phyloP scores from a whole-genome alignment of 2,797 vertebrate genomes.

The Coregonus ussuriensis region DNA sequence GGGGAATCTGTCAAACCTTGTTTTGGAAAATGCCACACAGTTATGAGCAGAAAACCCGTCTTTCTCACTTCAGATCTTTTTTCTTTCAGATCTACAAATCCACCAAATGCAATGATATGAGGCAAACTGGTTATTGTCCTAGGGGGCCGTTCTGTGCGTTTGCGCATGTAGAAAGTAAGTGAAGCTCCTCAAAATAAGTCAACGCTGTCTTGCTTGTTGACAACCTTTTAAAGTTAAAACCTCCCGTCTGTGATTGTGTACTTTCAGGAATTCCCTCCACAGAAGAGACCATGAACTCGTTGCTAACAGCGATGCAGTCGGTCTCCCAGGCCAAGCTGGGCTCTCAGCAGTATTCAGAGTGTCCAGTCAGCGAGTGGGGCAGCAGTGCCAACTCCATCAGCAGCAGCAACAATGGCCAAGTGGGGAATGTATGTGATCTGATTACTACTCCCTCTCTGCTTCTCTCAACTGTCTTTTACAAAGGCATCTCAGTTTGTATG shows the following conservation, averaged over 20 bases:
- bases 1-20: background rate
- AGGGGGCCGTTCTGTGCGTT: conserved; percentile 94
- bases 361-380: conserved; percentile 83
- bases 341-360: conserved; percentile 82
- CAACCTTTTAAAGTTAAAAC: background rate
- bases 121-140: conserved; percentile 90
- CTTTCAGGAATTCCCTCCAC: conserved; percentile 80
- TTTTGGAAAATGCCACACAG: background rate
- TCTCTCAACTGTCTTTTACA: conserved; percentile 5
- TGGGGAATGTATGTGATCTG: conserved; percentile 79
- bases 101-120: conserved; percentile 94
- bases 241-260: conserved; percentile 10
- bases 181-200: background rate
- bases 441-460: background rate
- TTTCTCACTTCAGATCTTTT: conserved; percentile 77
- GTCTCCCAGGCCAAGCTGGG: conserved; percentile 76
- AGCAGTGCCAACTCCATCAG: conserved; percentile 74
- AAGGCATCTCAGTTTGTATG: background rate
- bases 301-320: conserved; percentile 81
- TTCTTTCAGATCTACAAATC: conserved; percentile 90
- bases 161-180: conserved; percentile 91
- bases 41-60: background rate
- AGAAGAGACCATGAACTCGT: conserved; percentile 81
- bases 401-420: conserved; percentile 80
- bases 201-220: background rate